These are phyloP conservation scores for Enteromius unitaeniatus DNA, from an alignment of 2,797 vertebrate genomes.

Conservation along the genomic window DNA sequence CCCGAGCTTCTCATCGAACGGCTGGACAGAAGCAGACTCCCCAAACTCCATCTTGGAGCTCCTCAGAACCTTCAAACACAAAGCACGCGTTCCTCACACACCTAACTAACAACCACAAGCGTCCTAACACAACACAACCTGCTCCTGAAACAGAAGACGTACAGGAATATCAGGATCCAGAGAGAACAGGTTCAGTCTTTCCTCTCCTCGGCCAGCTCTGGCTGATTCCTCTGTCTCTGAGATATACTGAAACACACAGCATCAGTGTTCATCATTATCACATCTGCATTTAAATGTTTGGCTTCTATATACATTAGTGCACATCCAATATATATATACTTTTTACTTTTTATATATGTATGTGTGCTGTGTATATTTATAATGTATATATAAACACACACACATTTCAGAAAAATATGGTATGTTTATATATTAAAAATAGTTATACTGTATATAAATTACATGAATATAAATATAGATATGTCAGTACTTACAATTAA, in stretches of 20 bases:
- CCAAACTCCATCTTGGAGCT: constrained; percentile 83
- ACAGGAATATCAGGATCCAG: constrained; percentile 94
- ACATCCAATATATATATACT: too few species aligned
- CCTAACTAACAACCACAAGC: not conserved
- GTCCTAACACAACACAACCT: not conserved
- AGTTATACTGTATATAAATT: too few species aligned
- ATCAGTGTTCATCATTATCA: not conserved
- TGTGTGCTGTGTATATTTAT: too few species aligned
- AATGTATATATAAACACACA: not conserved
- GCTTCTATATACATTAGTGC: too few species aligned
- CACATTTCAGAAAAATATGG: too few species aligned
- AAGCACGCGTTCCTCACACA: not conserved
- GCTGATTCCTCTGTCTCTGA: constrained; percentile 93
- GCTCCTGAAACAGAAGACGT: constrained; percentile 60
- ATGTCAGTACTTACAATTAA: too few species aligned
- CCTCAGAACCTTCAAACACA: constrained; percentile 80
- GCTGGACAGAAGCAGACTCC: constrained; percentile 77
- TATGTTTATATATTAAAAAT: too few species aligned
- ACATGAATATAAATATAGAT: too few species aligned
- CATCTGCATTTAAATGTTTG: too few species aligned
- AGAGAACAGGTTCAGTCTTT: constrained; percentile 93
- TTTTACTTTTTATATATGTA: too few species aligned
- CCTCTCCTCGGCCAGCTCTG: constrained; percentile 83
- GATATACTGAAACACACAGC: constrained; percentile 82
- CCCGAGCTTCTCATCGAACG: constrained; percentile 91